Conservation (phyloP, 1,140 invertebrate species). For the Drosophila bocki region DNA sequence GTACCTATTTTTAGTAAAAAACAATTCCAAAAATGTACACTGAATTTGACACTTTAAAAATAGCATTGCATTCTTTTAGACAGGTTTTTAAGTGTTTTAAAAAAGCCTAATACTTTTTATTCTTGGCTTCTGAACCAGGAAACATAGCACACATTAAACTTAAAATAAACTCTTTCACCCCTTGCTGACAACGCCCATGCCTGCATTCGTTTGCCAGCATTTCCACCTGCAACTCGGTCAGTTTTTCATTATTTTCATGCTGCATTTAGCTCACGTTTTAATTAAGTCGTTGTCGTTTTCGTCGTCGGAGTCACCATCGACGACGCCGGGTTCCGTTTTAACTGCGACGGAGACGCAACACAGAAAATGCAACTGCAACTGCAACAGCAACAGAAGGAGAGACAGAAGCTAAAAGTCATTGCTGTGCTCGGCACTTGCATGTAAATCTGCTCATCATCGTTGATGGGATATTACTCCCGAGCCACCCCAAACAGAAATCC, state of each 20-base stretch:
- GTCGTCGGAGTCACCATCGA: conserved; percentile 36
- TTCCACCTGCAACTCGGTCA: conserved; percentile 81
- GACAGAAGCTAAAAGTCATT: conserved; percentile 57
- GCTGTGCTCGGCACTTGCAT: conserved; percentile 73
- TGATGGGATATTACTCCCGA: conserved; percentile 77
- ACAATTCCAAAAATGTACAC: too few relatives aligned
- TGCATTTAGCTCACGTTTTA: conserved; percentile 83
- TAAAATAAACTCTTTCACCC: background rate
- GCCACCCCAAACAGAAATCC: conserved; percentile 5
- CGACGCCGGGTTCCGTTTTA: conserved; percentile 43
- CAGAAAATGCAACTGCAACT: conserved; percentile 31
- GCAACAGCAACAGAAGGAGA: conserved; percentile 7
- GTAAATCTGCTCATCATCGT: conserved; percentile 84
- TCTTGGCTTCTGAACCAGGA: background rate
- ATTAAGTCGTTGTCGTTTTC: conserved; percentile 71
- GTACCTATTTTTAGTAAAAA: too few relatives aligned
- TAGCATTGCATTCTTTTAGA: too few relatives aligned
- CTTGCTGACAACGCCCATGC: conserved; percentile 16
- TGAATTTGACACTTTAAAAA: too few relatives aligned
- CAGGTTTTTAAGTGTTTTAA: too few relatives aligned
- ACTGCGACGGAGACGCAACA: conserved; percentile 30
- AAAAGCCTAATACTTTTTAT: background rate
- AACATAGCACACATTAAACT: background rate
- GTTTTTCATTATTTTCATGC: conserved; percentile 84
- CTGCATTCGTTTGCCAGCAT: conserved; percentile 36